Percentiles rank a stretch among this genome's conserved stretches.
Conservation (phyloP, 2,888 invertebrate species). For the Pristionchus arcanus region DNA sequence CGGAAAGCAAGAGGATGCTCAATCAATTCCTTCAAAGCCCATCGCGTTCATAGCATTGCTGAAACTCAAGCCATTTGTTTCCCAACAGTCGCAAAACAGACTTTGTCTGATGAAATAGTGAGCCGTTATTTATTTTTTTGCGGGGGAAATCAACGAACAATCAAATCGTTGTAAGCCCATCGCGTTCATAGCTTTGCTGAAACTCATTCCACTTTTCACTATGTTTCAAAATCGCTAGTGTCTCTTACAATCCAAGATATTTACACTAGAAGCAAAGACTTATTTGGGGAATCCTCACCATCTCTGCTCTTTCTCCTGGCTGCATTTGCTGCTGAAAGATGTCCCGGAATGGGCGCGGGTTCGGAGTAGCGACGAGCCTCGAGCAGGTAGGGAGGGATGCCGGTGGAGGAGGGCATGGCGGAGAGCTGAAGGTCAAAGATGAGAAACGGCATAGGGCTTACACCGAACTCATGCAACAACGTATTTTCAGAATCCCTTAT, state of each 20-base stretch:
- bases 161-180: background rate
- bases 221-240: background rate
- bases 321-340: constrained; percentile 45
- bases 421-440: background rate
- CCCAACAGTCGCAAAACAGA: background rate
- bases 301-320: constrained; percentile 60
- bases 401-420: constrained; percentile 10
- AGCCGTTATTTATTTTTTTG: too few species aligned
- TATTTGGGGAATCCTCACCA: constrained; percentile 50
- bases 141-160: background rate
- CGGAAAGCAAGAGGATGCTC: too few species aligned
- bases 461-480: too few species aligned
- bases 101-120: background rate
- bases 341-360: constrained; percentile 60
- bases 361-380: constrained; percentile 63
- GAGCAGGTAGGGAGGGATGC: constrained; percentile 58
- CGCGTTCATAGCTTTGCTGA: background rate
- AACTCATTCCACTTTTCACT: background rate
- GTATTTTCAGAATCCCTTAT: too few species aligned
- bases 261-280: background rate
- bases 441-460: background rate
- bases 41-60: too few species aligned
- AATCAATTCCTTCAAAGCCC: too few species aligned
- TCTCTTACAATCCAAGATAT: background rate
- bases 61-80: background rate